Conservation (phyloP, 92 coral and sea anemone species). For the Isaurus tuberculatus region DNA sequence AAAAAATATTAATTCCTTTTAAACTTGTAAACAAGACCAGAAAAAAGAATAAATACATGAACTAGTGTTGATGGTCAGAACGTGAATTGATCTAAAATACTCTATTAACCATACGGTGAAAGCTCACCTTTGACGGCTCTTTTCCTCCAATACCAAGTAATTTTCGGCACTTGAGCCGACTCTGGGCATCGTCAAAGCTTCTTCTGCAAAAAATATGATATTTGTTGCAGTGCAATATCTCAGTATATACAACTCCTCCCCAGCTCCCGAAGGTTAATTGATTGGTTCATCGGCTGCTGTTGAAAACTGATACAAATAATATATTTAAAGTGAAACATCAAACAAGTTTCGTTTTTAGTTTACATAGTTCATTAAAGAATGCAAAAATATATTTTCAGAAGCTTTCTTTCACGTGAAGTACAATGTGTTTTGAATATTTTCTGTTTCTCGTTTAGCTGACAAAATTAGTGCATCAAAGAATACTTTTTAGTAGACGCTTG, state of each 20-base stretch:
- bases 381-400: background rate
- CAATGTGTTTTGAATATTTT: background rate
- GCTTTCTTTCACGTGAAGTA: background rate
- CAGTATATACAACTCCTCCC: background rate
- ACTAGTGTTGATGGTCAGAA: background rate
- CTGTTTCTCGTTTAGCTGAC: background rate
- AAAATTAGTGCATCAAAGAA: background rate
- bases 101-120: background rate
- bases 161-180: constrained; percentile 96
- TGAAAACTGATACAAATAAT: background rate
- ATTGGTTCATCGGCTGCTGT: background rate
- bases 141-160: constrained; percentile 96
- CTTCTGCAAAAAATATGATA: constrained; percentile 59
- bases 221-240: background rate
- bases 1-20: no score
- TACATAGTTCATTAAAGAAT: background rate
- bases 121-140: constrained; percentile 90
- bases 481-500: background rate
- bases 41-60: no score
- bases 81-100: background rate
- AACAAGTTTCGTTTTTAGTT: background rate
- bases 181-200: constrained; percentile 98
- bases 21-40: no score
- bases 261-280: no score
- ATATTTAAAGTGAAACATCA: background rate